Conservation (phyloP, 2,113 vertebrate genomes). For the Hirundichthys speculiger region DNA sequence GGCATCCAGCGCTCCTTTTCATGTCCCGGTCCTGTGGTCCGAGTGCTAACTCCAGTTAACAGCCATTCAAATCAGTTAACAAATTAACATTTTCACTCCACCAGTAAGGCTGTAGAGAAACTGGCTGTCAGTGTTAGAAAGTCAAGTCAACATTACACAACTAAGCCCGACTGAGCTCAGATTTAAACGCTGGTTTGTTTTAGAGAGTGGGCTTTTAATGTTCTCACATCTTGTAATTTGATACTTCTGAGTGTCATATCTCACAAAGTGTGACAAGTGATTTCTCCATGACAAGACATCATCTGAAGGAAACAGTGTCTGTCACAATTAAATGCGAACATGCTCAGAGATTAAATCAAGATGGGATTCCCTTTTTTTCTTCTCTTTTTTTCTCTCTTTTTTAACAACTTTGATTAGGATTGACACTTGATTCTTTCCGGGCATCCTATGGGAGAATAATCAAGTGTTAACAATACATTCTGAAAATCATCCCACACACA, state of each 20-base stretch:
- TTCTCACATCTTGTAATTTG: neutral
- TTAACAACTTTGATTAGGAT: slow-evolving; percentile 66
- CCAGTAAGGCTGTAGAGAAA: neutral
- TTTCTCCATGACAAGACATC: slow-evolving; percentile 10
- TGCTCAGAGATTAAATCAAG: slow-evolving; percentile 32
- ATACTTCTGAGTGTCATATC: neutral
- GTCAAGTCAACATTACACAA: slow-evolving; percentile 1
- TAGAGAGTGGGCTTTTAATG: neutral
- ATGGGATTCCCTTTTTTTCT: slow-evolving; percentile 33
- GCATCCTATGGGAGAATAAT: slow-evolving; percentile 69
- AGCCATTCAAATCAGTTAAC: no score
- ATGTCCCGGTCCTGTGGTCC: no score
- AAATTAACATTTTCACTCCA: slow-evolving; percentile 1
- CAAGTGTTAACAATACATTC: slow-evolving; percentile 72
- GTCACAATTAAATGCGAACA: slow-evolving; percentile 25
- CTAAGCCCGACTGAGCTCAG: neutral
- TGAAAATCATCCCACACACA: slow-evolving; percentile 43
- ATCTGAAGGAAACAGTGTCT: slow-evolving; percentile 29
- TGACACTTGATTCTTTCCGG: slow-evolving; percentile 18
- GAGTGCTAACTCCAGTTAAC: no score
- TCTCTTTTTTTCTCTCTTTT: slow-evolving; percentile 20
- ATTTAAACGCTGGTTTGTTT: neutral
- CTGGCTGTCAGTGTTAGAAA: neutral
- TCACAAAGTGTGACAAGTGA: slow-evolving; percentile 1
- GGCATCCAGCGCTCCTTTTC: no score